Conservation (phyloP, 1,140 invertebrate species). For the Drosophila tsacasi region DNA sequence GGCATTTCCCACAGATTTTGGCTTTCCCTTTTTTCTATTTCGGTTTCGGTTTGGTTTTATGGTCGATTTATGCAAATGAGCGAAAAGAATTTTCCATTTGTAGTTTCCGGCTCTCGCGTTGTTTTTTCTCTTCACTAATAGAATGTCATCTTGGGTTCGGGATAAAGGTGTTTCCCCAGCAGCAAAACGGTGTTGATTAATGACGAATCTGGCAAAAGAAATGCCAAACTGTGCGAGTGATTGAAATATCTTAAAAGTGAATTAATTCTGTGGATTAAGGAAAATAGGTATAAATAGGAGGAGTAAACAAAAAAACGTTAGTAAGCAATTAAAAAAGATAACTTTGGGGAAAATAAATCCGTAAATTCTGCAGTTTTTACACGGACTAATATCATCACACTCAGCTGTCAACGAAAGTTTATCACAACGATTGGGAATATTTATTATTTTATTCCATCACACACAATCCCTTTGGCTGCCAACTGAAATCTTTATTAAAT, state of each 20-base stretch:
- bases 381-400: background rate
- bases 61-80: constrained; percentile 76
- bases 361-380: background rate
- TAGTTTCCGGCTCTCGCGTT: constrained; percentile 22
- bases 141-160: constrained; percentile 43
- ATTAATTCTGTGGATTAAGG: constrained; percentile 23
- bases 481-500: constrained; percentile 52
- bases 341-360: background rate
- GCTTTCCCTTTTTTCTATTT: constrained; percentile 35
- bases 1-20: constrained; percentile 28
- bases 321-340: background rate
- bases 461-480: constrained; percentile 30
- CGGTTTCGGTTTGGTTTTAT: constrained; percentile 65
- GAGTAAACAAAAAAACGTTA: background rate
- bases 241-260: constrained; percentile 47
- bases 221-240: constrained; percentile 40
- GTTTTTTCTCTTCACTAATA: constrained; percentile 37
- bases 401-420: constrained; percentile 14
- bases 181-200: constrained; percentile 60
- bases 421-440: constrained; percentile 23
- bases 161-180: constrained; percentile 47
- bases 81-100: constrained; percentile 40
- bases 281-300: background rate
- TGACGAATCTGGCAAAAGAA: constrained; percentile 31
- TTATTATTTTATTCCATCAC: constrained; percentile 29